phyloP scores from a whole-genome alignment of 1,140 invertebrate species.

The Drosophila azteca region DNA sequence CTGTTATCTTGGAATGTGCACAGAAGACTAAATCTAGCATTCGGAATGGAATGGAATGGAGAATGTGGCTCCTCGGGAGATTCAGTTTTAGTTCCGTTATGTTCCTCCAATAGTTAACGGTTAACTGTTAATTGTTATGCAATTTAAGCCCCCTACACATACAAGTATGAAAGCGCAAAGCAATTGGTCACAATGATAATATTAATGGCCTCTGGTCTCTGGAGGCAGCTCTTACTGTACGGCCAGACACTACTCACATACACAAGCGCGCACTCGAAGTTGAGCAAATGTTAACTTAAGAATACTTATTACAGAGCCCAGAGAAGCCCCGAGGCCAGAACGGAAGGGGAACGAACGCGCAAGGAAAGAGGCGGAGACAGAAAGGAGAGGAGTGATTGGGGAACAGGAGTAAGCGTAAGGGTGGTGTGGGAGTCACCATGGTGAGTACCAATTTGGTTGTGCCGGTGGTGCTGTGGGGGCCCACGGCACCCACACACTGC shows the following conservation, averaged over 20 bases:
- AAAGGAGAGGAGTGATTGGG: not conserved
- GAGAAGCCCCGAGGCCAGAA: constrained; percentile 8
- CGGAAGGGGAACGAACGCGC: not conserved
- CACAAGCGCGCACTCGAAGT: constrained; percentile 13
- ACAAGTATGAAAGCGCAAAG: no score
- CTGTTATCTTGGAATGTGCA: no score
- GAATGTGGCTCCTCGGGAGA: no score
- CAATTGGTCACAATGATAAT: no score
- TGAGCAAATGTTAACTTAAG: constrained; percentile 51
- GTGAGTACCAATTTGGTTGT: constrained; percentile 96
- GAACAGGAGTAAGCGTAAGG: constrained; percentile 8
- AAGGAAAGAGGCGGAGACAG: constrained; percentile 1
- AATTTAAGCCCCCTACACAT: no score
- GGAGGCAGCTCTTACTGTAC: no score
- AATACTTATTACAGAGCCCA: constrained; percentile 58
- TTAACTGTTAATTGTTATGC: no score
- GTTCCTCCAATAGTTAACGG: no score
- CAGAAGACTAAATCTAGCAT: no score
- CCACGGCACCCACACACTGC: constrained; percentile 96
- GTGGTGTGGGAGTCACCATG: constrained; percentile 85
- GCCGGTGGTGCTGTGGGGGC: constrained; percentile 98
- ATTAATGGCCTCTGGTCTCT: no score
- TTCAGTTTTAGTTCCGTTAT: no score
- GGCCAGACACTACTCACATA: not conserved
- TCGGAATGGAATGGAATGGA: no score